Base-by-base conservation (phyloP, 2,113 vertebrate genomes). In the Lontra canadensis region DNA sequence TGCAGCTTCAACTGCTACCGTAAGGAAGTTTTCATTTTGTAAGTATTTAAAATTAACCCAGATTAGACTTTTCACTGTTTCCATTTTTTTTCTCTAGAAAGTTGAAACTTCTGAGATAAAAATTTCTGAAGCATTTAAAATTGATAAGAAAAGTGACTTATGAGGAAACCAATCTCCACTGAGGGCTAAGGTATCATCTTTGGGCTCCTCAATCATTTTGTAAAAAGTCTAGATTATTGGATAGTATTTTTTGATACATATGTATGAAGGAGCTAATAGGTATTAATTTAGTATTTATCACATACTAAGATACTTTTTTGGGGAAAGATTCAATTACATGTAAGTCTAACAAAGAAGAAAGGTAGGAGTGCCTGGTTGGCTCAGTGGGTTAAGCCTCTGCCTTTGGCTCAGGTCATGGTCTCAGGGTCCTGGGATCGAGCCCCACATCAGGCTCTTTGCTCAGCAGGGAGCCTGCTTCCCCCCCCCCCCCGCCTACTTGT, bases 91-190 rank as follows among this genome's bases (percentile, higher is more conserved):
- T 2, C 26, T 8, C 6, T 89, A 73, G 52, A 67, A 34, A 88
- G 9, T 29, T 82, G 12, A 93, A 97, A 85, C 49, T 84, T 95
- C 26, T 83, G 23, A 95, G 14, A 59, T 29, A 55, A 34, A 67
- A 97, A 94, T 93, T 91, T 93, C 47, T 90, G 21, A 92, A 81
- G 84, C 88, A 9, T 26, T 67, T 85, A 76, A 90, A 89, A 55
- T 78, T 7, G 17, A 65, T 83, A 74, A 69, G 18, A 39, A 80
- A 89, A 83, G 20, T 80, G 26, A 29, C 61, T 93, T 23, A 4
- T 76, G 69, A 76, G 69, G 52, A 96, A 92, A 92, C 4, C 17
- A 87, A 13, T 59, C 81, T 36, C 31, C 15, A 79, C 3, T 55
- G n/a, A 44, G 20, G 4, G 14, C 59, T 71, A 39, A 89, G 15